Conservation (phyloP, 2,888 invertebrate species). For the Lepidocyrtoides sp. region DNA sequence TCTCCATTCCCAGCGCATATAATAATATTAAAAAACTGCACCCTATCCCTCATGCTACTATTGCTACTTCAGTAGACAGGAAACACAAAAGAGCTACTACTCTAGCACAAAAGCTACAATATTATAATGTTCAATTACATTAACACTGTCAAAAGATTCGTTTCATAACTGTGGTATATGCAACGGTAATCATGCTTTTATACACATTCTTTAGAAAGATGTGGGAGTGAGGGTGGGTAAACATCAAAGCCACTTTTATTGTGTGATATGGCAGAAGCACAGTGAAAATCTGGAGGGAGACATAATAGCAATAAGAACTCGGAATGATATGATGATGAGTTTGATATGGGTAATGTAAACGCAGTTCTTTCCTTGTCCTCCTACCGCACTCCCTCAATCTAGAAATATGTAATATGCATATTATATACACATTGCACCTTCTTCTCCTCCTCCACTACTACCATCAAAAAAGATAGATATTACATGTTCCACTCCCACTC, state of each 20-base stretch:
- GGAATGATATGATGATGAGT: conserved; percentile 51
- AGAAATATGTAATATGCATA: conserved; percentile 43
- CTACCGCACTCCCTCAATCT: background rate
- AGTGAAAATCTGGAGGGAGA: conserved; percentile 59
- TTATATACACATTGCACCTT: conserved; percentile 42
- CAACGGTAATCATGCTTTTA: background rate
- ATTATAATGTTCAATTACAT: background rate
- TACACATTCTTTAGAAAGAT: background rate
- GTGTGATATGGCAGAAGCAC: conserved; percentile 16
- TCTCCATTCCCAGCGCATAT: no score
- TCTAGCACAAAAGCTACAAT: background rate
- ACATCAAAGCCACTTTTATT: conserved; percentile 47
- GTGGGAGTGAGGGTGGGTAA: conserved; percentile 35
- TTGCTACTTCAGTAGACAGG: background rate
- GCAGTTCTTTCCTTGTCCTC: background rate
- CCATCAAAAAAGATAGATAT: background rate
- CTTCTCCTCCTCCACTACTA: conserved; percentile 4
- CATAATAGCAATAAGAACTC: conserved; percentile 45
- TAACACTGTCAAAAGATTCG: conserved; percentile 26
- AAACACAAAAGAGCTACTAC: background rate
- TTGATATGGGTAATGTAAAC: conserved; percentile 49
- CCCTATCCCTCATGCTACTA: background rate
- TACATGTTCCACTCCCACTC: background rate
- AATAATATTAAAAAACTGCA: background rate
- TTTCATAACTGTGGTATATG: background rate